Base-by-base conservation (phyloP, 2,113 vertebrate genomes). In the Puntigrus tetrazona region DNA sequence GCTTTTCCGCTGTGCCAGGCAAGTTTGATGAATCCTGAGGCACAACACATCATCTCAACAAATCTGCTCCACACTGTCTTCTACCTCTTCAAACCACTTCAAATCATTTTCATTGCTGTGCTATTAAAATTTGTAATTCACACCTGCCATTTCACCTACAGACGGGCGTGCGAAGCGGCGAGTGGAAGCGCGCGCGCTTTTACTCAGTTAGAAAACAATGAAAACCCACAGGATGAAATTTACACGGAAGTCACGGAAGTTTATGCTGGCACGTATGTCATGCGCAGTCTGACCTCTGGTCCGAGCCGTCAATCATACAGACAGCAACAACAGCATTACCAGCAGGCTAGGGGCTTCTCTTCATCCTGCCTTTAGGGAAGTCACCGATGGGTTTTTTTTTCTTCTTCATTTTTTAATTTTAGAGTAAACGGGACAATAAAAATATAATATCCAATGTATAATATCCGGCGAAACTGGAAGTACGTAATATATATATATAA, bases 91-190 rank as follows among this genome's bases (percentile, higher is more conserved):
- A 93, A 94, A 94, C 92, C 92, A 88, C 94, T 93, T 92, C 94
- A 95, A 94, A 95, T 95, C 94, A 94, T 94, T 94, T 94, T 94
- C 92, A 94, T 93, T 92, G 93, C 93, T 86, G 57, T 31, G 90
- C 94, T 94, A 95, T 95, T 94, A 94, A 94, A 95, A 94, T 94
- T 86, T 94, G 94, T 93, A 94, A 94, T 94, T 94, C 93, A 93
- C 89, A 91, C 89, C 93, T 92, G 91, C 89, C 91, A 91, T 90
- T 92, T 93, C 87, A 69, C 89, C 91, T 89, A 94, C 92, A 91
- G 91, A 93, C 94, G 92, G 91, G 91, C 92, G 92, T 88, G 57
- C 59, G 45, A 75, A 20, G 25, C 47, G 57, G 25, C 69, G 38
- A 76, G 75, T 81, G 72, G 45, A 41, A 41, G 43, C 31, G 45